Conservation (phyloP, 2,888 invertebrate genomes). For the Melipona bicolor region DNA sequence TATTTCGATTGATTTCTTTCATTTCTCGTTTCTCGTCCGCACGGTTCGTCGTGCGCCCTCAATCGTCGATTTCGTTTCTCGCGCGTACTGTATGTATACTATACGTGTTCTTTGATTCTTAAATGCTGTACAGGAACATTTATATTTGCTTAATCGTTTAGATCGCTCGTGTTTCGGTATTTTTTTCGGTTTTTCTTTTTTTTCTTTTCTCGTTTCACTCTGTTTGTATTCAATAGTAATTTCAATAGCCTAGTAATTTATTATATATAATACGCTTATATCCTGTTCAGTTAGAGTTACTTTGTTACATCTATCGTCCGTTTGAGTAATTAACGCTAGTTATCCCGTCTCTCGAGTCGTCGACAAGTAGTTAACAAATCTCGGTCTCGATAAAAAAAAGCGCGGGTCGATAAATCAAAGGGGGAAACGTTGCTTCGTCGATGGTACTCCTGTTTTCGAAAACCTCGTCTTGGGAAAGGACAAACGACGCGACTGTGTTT, state of each 20-base stretch:
- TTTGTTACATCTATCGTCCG: constrained; percentile 72
- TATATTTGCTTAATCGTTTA: constrained; percentile 75
- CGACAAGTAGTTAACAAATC: constrained; percentile 1
- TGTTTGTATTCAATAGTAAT: constrained; percentile 55
- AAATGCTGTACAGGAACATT: constrained; percentile 84
- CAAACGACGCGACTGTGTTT: constrained; percentile 36
- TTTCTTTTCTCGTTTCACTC: constrained; percentile 43
- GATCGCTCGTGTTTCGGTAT: constrained; percentile 57
- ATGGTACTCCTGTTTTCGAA: background rate
- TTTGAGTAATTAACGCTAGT: constrained; percentile 70
- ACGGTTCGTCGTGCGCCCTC: background rate
- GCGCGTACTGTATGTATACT: background rate
- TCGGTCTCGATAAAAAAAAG: constrained; percentile 35
- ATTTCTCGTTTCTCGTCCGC: background rate
- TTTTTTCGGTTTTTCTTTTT: constrained; percentile 53
- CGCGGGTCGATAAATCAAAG: background rate
- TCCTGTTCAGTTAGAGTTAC: constrained; percentile 72
- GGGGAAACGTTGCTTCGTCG: background rate
- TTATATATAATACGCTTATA: constrained; percentile 72
- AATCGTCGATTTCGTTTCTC: constrained; percentile 18
- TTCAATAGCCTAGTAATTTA: constrained; percentile 56
- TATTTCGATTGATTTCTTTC: background rate
- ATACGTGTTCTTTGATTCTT: constrained; percentile 81
- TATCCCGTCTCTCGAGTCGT: constrained; percentile 4
- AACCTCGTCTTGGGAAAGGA: constrained; percentile 24